These are phyloP conservation scores for Eulithis prunata DNA, from an alignment of 2,888 invertebrate species.

Conservation along the genomic window DNA sequence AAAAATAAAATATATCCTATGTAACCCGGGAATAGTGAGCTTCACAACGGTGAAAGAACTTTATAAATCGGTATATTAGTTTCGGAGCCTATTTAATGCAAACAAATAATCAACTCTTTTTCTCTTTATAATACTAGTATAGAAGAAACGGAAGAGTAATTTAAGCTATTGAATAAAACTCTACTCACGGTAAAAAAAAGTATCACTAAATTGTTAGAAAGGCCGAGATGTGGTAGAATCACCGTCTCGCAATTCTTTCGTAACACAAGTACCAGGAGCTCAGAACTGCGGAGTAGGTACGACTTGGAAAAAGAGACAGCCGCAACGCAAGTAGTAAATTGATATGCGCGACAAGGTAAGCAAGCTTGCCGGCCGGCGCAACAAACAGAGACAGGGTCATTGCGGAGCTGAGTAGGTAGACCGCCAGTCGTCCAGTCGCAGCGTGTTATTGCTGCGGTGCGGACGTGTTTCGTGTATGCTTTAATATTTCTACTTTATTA, in stretches of 20 bases:
- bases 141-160: not conserved
- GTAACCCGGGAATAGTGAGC: too few species aligned
- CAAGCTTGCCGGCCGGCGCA: slow-evolving; percentile 59
- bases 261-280: slow-evolving; percentile 78
- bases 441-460: slow-evolving; percentile 38
- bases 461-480: slow-evolving; percentile 35
- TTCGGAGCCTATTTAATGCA: too few species aligned
- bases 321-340: slow-evolving; percentile 68
- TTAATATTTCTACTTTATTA: slow-evolving; percentile 17
- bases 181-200: slow-evolving; percentile 6
- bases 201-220: not conserved
- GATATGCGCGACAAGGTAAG: slow-evolving; percentile 78
- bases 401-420: slow-evolving; percentile 35
- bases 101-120: too few species aligned
- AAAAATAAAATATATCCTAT: too few species aligned
- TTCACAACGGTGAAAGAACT: too few species aligned
- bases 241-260: slow-evolving; percentile 73
- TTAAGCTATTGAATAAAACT: not conserved
- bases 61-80: too few species aligned
- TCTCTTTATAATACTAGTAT: too few species aligned
- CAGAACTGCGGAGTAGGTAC: slow-evolving; percentile 61
- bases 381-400: slow-evolving; percentile 47
- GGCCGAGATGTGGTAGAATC: slow-evolving; percentile 64
- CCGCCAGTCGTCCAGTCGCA: slow-evolving; percentile 33
- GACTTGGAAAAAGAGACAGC: slow-evolving; percentile 45